These are phyloP conservation scores for Lepus oiostolus DNA, from an alignment of 2,797 vertebrate species.

Conservation along the genomic window DNA sequence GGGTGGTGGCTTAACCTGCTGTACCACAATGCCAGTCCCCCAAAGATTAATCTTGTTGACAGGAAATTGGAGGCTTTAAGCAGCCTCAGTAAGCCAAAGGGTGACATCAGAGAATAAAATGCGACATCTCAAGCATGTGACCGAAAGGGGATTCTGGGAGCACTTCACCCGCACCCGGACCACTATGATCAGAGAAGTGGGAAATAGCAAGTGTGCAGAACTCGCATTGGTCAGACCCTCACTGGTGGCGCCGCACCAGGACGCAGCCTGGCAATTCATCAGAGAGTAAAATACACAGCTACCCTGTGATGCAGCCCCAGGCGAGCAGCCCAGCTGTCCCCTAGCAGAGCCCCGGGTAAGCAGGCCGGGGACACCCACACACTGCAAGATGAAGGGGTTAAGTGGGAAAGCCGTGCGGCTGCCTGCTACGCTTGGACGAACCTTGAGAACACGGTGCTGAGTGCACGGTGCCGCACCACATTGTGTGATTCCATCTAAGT, in stretches of 20 bases:
- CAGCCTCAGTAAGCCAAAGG: background rate
- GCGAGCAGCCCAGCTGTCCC: background rate
- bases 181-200: background rate
- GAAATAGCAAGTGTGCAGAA: background rate
- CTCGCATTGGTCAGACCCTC: fast-evolving
- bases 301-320: background rate
- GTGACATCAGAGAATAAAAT: background rate
- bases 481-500: background rate
- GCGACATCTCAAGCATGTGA: background rate
- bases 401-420: background rate
- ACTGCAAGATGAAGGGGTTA: too few relatives aligned
- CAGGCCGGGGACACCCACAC: background rate
- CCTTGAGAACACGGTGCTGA: background rate
- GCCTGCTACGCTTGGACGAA: fast-evolving
- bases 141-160: background rate
- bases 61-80: background rate
- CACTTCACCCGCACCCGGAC: background rate
- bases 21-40: too few relatives aligned
- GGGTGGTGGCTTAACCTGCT: too few relatives aligned
- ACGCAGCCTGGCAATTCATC: background rate
- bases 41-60: background rate
- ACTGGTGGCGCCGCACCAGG: background rate
- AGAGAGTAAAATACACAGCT: background rate
- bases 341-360: background rate
- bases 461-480: background rate